phyloP scores from a whole-genome alignment of 1,140 invertebrate species.

The Procambarus clarkii region DNA sequence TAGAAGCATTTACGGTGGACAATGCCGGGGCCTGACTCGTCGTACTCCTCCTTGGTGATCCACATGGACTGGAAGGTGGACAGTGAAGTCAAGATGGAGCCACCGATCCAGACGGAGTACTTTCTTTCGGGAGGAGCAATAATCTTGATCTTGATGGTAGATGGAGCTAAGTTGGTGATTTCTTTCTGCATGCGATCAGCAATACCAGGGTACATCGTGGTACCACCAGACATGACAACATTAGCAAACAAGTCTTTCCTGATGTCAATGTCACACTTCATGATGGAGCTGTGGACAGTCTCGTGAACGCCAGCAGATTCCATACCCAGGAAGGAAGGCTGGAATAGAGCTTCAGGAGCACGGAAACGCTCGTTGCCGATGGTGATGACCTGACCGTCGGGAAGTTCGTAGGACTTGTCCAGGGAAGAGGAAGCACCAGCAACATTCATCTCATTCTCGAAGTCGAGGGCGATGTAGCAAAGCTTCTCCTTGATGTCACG shows the following conservation, averaged over 20 bases:
- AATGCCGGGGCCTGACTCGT: slow-evolving; percentile 70
- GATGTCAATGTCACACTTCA: slow-evolving; percentile 79
- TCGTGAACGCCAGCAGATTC: slow-evolving; percentile 88
- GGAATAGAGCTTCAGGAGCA: slow-evolving; percentile 90
- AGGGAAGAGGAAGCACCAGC: slow-evolving; percentile 59
- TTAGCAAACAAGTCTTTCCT: slow-evolving; percentile 79
- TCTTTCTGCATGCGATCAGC: slow-evolving; percentile 92
- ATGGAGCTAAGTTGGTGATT: slow-evolving; percentile 90
- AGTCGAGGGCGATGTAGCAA: slow-evolving; percentile 93
- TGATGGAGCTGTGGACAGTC: slow-evolving; percentile 84
- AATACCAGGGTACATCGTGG: slow-evolving; percentile 89
- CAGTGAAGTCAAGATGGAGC: slow-evolving; percentile 59
- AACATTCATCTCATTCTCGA: slow-evolving; percentile 92
- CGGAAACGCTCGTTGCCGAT: slow-evolving; percentile 95
- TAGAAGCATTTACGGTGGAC: slow-evolving; percentile 82
- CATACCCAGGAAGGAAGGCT: slow-evolving; percentile 88
- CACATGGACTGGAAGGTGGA: slow-evolving; percentile 69
- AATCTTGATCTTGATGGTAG: slow-evolving; percentile 83
- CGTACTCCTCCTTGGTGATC: slow-evolving; percentile 64
- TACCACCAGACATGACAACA: slow-evolving; percentile 88
- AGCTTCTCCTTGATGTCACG: slow-evolving; percentile 95
- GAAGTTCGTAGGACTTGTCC: slow-evolving; percentile 81
- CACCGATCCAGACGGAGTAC: slow-evolving; percentile 68
- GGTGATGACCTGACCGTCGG: slow-evolving; percentile 82
- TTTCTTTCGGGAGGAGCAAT: slow-evolving; percentile 66